Evolutionary conservation across 2,888 invertebrate species (phyloP).

Genomic region (Hypsopygia costalis): DNA sequence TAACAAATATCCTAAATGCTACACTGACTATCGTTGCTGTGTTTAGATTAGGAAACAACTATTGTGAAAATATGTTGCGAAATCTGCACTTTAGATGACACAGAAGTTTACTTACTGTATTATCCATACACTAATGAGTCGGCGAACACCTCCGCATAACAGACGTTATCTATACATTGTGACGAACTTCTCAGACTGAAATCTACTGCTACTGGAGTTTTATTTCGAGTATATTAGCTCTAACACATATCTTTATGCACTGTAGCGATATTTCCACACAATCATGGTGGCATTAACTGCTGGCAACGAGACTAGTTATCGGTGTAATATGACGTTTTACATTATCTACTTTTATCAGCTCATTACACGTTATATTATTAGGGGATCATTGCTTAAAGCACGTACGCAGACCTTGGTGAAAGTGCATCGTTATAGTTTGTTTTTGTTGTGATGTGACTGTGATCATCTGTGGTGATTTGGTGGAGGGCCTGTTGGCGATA

Average conservation of each 20-base stretch:
- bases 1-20: too few relatives aligned
- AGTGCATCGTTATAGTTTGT: slow-evolving; percentile 27
- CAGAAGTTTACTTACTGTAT: neutral
- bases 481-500: slow-evolving; percentile 18
- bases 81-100: neutral
- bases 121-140: slow-evolving; percentile 1
- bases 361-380: slow-evolving; percentile 54
- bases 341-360: slow-evolving; percentile 53
- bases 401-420: slow-evolving; percentile 51
- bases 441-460: slow-evolving; percentile 46
- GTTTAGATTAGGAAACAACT: neutral
- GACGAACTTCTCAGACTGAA: slow-evolving; percentile 10
- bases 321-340: slow-evolving; percentile 53
- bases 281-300: slow-evolving; percentile 8
- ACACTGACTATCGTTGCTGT: too few relatives aligned
- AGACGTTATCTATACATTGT: neutral
- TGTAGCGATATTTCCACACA: too few relatives aligned
- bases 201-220: slow-evolving; percentile 4
- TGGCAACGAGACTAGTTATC: slow-evolving; percentile 46
- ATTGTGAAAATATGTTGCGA: neutral
- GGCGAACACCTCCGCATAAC: neutral
- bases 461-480: slow-evolving; percentile 17
- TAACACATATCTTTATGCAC: too few relatives aligned
- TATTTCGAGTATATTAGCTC: neutral
- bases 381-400: slow-evolving; percentile 51